phyloP scores from a whole-genome alignment of 1,140 invertebrate species.

The Pseudomyrmex sp. region DNA sequence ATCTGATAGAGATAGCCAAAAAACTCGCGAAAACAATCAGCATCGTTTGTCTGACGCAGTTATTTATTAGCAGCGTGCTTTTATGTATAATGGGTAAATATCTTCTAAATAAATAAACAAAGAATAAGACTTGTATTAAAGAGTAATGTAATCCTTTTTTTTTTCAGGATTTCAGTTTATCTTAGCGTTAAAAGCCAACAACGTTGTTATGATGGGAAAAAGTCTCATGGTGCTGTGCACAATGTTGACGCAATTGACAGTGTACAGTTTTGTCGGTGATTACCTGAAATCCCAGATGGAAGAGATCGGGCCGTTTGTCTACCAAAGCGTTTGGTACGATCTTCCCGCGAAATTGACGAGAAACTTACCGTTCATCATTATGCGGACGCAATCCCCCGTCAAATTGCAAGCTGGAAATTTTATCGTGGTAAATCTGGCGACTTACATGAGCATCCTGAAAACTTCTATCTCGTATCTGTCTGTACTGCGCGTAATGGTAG shows the following conservation, averaged over 20 bases:
- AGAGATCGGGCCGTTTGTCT: constrained; percentile 36
- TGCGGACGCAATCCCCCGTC: constrained; percentile 34
- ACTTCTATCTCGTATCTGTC: constrained; percentile 67
- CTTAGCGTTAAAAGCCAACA: constrained; percentile 27
- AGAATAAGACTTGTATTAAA: too few species aligned
- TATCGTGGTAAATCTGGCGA: constrained; percentile 56
- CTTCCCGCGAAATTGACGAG: constrained; percentile 18
- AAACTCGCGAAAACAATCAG: constrained; percentile 34
- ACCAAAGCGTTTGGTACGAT: constrained; percentile 52
- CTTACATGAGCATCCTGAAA: constrained; percentile 64
- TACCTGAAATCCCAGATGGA: constrained; percentile 63
- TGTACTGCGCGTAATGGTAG: constrained; percentile 63
- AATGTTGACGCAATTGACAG: constrained; percentile 33
- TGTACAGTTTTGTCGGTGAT: constrained; percentile 61
- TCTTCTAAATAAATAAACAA: neutral
- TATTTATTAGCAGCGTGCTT: constrained; percentile 55
- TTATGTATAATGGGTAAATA: constrained; percentile 57
- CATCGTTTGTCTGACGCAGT: constrained; percentile 35
- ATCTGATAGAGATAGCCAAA: constrained; percentile 26
- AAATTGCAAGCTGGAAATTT: constrained; percentile 47
- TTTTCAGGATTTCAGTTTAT: constrained; percentile 67
- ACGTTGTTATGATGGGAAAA: constrained; percentile 28
- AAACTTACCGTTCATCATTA: constrained; percentile 46
- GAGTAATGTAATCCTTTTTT: neutral
- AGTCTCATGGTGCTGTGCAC: constrained; percentile 5